Base-by-base conservation (phyloP, 2,797 vertebrate genomes). In the Gadopsis bispinosus region DNA sequence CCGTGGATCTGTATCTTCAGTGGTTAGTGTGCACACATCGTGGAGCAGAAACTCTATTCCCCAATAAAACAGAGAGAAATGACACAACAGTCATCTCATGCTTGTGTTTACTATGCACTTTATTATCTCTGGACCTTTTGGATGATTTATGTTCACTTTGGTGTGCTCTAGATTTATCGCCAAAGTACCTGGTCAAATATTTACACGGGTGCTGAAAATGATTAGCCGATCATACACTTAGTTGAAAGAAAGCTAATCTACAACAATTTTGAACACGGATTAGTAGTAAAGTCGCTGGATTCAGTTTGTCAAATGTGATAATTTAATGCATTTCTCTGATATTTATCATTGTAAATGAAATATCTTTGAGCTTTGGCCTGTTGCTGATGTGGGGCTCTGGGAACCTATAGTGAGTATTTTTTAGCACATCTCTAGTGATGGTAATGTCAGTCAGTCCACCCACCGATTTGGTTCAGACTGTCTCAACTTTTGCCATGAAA, bases 1-100 rank as follows among this genome's bases (percentile, higher is more conserved):
- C 83, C 2, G 20, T 45, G 80, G 77, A 82, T 89, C 82, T 77
- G 77, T 83, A 69, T 81, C 77, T 79, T 81, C 58, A 61, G 62
- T 85, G 76, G 79, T 80, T 70, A 85, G 79, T 54, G 77, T 63
- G 65, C 64, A 64, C 1, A 74, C 71, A 65, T 79, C 55, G 3
- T 41, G 68, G 71, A 77, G 77, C 79, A 78, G 61, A 83, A 86
- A 78, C 76, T 60, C 45, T 29, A 19, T 73, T 75, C 69, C 50
- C 59, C 61, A 83, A 67, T 77, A 82, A 75, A 80, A 53, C 56
- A 45, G 70, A 75, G 43, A 66, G 43, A 68, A 67, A 80, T 59
- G 35, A 83, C 73, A 77, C 71, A 64, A 61, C 61, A 66, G 53
- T 66, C 67, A 50, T 50, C 68, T 79, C 48, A 19, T 58, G 73